Evolutionary conservation across 2,888 invertebrate species (phyloP), one percentile per base, ranked within the genome.

Genomic region (Heteromurus nitidus): DNA sequence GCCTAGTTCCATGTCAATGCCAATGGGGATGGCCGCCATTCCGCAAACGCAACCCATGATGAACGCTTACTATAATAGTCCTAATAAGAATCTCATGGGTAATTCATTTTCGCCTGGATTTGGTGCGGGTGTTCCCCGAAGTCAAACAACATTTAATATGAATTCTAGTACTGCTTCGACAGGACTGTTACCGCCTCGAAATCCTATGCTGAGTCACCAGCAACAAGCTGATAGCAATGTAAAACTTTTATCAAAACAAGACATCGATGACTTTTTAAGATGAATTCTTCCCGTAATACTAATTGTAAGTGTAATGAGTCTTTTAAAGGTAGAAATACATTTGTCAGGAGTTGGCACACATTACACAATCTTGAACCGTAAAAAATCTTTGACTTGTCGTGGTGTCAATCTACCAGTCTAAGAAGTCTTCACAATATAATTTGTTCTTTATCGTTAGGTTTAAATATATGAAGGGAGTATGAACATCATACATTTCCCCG

Each of bases 221-320:
- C 47, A 62, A n/a, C 68, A 76, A 7, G 47, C 58, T 42, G 75
- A 77, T n/a, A 26, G 58, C 1, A 80, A 31, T 55, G 76, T 67
- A 0, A 84, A 85, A 60, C 75, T 79, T 44, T 65, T 86, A 20
- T 84, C 86, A 1, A 83, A 84, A 62, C 47, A 81, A 55, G 86
- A 86, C 55, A 86, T 86, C n/a, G 86, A 86, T 20, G 86, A 86
- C 31, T 85, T 86, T 67, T 24, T 86, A 3, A 84, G 58, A 24
- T 77, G 62, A 77, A 60, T 31, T 16, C 36, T 70, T 26, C 36
- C 42, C 24, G 16, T 42, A 28, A 16, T 47, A n/a, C n/a, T n/a
- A n/a, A n/a, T n/a, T n/a, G n/a, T n/a, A n/a, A n/a, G n/a, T n/a
- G n/a, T n/a, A n/a, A n/a, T n/a, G n/a, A n/a, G n/a, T n/a, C n/a